Evolutionary conservation across 2,888 invertebrate genomes (phyloP).

Genomic region (Hemicrepidius hirtus): DNA sequence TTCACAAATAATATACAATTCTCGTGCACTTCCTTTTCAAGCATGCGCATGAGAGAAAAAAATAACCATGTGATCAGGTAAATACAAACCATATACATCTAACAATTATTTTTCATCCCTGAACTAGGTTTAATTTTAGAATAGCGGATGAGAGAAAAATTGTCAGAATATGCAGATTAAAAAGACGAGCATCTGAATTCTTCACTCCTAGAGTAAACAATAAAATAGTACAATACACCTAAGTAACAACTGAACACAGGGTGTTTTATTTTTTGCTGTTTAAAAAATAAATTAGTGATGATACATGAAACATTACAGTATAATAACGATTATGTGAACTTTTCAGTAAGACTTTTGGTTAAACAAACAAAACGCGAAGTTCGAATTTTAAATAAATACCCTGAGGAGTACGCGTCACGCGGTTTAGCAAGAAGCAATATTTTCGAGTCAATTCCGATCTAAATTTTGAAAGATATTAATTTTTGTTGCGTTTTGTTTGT

Average conservation of each 20-base stretch:
- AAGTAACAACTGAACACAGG: constrained; percentile 47
- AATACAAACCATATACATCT: constrained; percentile 56
- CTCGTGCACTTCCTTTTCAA: constrained; percentile 15
- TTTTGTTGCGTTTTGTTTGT: too few species aligned
- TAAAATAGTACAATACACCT: constrained; percentile 42
- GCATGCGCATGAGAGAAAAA: constrained; percentile 21
- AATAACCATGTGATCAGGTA: constrained; percentile 52
- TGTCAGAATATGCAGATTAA: constrained; percentile 56
- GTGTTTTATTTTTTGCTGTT: constrained; percentile 31
- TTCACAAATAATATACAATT: not conserved
- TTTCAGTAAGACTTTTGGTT: too few species aligned
- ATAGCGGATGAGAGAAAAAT: constrained; percentile 53
- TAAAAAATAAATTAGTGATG: not conserved
- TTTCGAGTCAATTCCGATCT: too few species aligned
- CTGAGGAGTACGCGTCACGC: too few species aligned
- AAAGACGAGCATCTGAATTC: constrained; percentile 54
- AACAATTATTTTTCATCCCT: constrained; percentile 54
- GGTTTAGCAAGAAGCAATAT: too few species aligned
- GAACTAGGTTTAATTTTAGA: constrained; percentile 48
- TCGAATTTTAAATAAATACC: too few species aligned
- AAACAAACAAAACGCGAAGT: too few species aligned
- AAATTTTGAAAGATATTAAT: too few species aligned
- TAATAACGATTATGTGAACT: too few species aligned
- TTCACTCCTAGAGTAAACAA: constrained; percentile 49
- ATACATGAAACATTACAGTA: too few species aligned